Evolutionary conservation across 2,113 vertebrate genomes (phyloP), one percentile per base, ranked within the genome.

Genomic region (Corythornis vintsioides): DNA sequence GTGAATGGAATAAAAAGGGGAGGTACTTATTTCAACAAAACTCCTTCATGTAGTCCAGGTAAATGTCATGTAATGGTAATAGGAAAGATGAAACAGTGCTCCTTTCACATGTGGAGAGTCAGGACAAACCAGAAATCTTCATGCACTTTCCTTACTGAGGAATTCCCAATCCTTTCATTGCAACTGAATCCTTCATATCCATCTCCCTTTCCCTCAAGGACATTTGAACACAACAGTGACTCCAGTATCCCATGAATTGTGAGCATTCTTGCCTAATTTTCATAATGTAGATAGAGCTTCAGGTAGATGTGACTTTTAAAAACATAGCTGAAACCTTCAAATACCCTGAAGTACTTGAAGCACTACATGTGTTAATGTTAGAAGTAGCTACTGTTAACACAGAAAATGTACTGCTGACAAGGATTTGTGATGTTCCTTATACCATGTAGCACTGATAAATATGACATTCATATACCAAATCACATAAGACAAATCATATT

Each of bases 101-200:
- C 61, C 47, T 84, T 38, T 88, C 8, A 13, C 14, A 11, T 12
- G 6, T 65, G 52, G 22, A 76, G 2, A 74, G 11, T 38, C 56
- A 53, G 19, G 45, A 70, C 14, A 60, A 83, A 81, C 7, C 1
- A 2, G 13, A 48, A 74, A 43, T 61, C 59, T 80, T 86, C 20
- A 25, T 15, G 3, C 0, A 0, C 17, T 65, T 81, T 38, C 16
- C 16, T 42, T 64, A 56, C 26, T 35, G 61, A 66, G 65, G 6
- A 84, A 57, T 55, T 78, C 22, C 40, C 81, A 18, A 10, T 63
- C 15, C 16, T 31, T 42, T 53, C 29, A 73, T 45, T 77, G 31
- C 3, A 71, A 74, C 20, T 35, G 21, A 91, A 59, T 78, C 40
- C 31, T 70, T 81, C 42, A n/a, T 59, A 55, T 78, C 40, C 31